A percentile compares a stretch with the other conserved stretches of the same genome.
These are phyloP conservation scores for Thamnaconus septentrionalis DNA, from an alignment of 2,113 vertebrate species.

Conservation along the genomic window DNA sequence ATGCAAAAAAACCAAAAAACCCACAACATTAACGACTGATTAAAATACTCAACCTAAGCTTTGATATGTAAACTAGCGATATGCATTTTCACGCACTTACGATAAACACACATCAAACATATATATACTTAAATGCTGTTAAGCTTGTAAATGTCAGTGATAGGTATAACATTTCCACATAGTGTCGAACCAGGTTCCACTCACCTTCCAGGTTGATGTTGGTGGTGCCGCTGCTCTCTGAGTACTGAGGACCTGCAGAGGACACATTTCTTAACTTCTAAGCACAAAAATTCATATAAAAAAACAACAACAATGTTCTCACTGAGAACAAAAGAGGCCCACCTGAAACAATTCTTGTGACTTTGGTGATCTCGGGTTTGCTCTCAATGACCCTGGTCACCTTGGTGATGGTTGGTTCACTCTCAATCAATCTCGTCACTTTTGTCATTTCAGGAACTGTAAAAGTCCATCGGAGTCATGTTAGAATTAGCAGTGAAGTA, in stretches of 20 bases:
- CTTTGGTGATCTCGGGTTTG: background rate
- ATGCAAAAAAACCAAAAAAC: background rate
- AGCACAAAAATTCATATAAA: background rate
- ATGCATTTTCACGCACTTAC: too few species aligned
- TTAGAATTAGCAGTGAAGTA: background rate
- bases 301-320: background rate
- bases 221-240: slow-evolving; percentile 35
- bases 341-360: too few species aligned
- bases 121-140: too few species aligned
- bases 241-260: slow-evolving; percentile 60
- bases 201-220: slow-evolving; percentile 57
- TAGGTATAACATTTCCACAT: too few species aligned
- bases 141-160: too few species aligned
- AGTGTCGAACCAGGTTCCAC: background rate
- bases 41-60: too few species aligned
- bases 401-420: background rate
- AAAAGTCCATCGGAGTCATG: slow-evolving; percentile 9
- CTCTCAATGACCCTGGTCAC: background rate
- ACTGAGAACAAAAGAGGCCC: too few species aligned
- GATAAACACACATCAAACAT: too few species aligned
- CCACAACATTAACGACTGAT: too few species aligned
- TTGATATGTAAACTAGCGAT: too few species aligned
- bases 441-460: slow-evolving; percentile 58
- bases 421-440: slow-evolving; percentile 49
- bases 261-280: slow-evolving; percentile 7